A percentile compares a stretch with the other conserved stretches of the same genome.
These are phyloP conservation scores for Poecilia velifera DNA, from an alignment of 2,797 vertebrate species.

Conservation along the genomic window DNA sequence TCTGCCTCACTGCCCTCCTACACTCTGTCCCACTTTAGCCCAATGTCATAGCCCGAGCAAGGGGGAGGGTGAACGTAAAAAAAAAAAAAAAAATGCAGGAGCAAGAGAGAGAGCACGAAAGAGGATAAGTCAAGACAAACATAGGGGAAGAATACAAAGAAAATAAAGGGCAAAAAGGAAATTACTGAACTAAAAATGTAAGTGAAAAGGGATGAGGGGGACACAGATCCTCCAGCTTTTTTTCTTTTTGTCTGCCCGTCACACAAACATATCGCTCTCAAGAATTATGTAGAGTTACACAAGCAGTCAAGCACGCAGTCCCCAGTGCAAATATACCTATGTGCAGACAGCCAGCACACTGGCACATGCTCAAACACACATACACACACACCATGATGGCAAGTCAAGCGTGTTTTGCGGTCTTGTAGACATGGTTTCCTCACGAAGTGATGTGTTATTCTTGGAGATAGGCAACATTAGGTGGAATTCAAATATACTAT, in stretches of 20 bases:
- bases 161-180: background rate
- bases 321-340: slow-evolving; percentile 48
- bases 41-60: slow-evolving; percentile 80
- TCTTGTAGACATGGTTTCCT: slow-evolving; percentile 58
- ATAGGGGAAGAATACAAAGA: slow-evolving; percentile 21
- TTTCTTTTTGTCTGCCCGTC: slow-evolving; percentile 51
- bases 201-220: slow-evolving; percentile 29
- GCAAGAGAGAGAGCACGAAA: slow-evolving; percentile 7
- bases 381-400: slow-evolving; percentile 12
- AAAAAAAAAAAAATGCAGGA: slow-evolving; percentile 19
- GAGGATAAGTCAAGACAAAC: slow-evolving; percentile 28
- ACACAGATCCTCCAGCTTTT: slow-evolving; percentile 29
- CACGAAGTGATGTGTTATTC: slow-evolving; percentile 53
- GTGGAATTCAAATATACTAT: background rate
- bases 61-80: slow-evolving; percentile 61
- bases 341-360: slow-evolving; percentile 1
- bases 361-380: slow-evolving; percentile 2
- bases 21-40: slow-evolving; percentile 84
- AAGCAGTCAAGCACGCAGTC: slow-evolving; percentile 54
- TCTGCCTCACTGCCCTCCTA: slow-evolving; percentile 78
- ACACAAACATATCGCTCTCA: slow-evolving; percentile 60
- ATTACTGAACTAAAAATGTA: slow-evolving; percentile 17
- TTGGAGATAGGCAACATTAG: slow-evolving; percentile 40
- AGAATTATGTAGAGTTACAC: slow-evolving; percentile 62
- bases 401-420: slow-evolving; percentile 41